These are phyloP conservation scores for Poeciliopsis prolifica DNA, from an alignment of 2,113 vertebrate species.

Conservation along the genomic window DNA sequence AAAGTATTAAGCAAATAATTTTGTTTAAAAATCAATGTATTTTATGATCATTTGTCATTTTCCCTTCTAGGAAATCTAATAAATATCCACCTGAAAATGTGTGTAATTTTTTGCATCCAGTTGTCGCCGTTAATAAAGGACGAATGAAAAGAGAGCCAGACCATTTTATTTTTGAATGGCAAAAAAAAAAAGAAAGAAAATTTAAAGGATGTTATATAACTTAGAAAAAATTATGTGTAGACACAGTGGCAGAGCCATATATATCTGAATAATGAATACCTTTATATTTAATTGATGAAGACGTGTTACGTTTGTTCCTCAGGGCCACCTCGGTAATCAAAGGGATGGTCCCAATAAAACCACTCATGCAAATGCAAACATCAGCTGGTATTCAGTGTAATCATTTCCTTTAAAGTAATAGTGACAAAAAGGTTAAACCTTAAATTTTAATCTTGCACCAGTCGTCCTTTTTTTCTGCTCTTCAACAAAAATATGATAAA, in stretches of 20 bases:
- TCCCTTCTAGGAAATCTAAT: not conserved
- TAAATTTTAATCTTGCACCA: not conserved
- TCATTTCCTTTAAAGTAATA: not conserved
- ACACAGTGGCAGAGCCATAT: conserved; percentile 11
- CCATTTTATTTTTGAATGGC: not conserved
- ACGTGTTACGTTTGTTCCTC: conserved; percentile 26
- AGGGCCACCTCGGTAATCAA: not conserved
- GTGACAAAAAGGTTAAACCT: not conserved
- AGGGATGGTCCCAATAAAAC: not conserved
- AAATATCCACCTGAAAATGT: not conserved
- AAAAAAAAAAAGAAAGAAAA: too few species aligned
- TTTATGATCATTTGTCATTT: not conserved
- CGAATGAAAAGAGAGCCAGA: not conserved
- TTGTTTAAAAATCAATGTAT: not conserved
- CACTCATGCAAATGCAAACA: not conserved
- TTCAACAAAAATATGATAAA: conserved; percentile 26
- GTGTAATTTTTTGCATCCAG: too few species aligned
- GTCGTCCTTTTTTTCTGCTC: not conserved
- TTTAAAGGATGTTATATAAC: not conserved
- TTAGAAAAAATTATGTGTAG: not conserved
- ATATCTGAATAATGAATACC: conserved; percentile 48
- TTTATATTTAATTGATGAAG: conserved; percentile 60
- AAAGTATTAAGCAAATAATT: not conserved
- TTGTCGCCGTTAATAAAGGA: not conserved
- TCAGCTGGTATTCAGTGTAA: not conserved